Evolutionary conservation across 1,140 invertebrate species (phyloP).

Genomic region (Drosophila arizonae): DNA sequence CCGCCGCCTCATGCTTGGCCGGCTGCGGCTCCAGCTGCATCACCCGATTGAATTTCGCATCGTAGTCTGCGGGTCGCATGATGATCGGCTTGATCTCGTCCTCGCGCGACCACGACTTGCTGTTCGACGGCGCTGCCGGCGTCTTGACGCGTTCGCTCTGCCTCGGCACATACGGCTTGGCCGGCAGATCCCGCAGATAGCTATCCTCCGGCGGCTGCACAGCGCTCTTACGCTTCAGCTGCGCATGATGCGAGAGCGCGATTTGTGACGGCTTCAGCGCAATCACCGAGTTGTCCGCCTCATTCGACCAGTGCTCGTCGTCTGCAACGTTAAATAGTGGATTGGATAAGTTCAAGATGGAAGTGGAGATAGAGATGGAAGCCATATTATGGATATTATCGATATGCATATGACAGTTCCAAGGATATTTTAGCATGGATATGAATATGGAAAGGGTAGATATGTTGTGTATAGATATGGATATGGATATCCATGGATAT

Average conservation of each 20-base stretch:
- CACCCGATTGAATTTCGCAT: slow-evolving; percentile 78
- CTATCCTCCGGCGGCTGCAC: slow-evolving; percentile 79
- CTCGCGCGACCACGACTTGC: slow-evolving; percentile 68
- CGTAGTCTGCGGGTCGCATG: slow-evolving; percentile 77
- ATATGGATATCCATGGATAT: too few species aligned
- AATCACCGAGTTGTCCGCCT: slow-evolving; percentile 80
- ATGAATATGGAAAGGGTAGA: background rate
- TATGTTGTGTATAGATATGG: too few species aligned
- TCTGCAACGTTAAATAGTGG: slow-evolving; percentile 40
- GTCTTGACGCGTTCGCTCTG: slow-evolving; percentile 67
- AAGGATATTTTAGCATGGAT: background rate
- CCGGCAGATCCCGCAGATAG: slow-evolving; percentile 74
- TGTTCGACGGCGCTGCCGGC: slow-evolving; percentile 39
- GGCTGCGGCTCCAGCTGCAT: slow-evolving; percentile 61
- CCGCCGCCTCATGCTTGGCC: slow-evolving; percentile 23
- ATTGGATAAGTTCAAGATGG: background rate
- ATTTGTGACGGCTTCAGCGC: slow-evolving; percentile 78
- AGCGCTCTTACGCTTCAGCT: slow-evolving; percentile 72
- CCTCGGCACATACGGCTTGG: slow-evolving; percentile 73
- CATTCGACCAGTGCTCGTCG: slow-evolving; percentile 80
- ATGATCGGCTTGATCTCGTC: slow-evolving; percentile 80
- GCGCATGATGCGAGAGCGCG: slow-evolving; percentile 61
- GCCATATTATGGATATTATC: background rate
- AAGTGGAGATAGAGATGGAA: background rate
- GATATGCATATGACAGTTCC: too few species aligned